Evolutionary conservation across 2,113 vertebrate species (phyloP).

Genomic region (Camarhynchus parvulus): DNA sequence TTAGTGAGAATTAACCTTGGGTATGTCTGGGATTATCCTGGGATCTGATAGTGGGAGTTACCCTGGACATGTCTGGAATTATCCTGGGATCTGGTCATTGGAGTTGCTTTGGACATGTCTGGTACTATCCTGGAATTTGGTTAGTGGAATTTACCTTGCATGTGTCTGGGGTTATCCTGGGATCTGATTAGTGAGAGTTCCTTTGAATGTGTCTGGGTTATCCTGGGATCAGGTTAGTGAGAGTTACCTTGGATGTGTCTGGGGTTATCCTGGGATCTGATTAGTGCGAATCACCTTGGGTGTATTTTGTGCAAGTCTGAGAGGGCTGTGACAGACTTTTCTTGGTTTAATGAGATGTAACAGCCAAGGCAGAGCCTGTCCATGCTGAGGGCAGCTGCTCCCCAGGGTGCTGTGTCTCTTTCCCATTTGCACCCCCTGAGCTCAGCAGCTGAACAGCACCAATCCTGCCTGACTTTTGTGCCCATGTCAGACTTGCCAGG

Average conservation of each 20-base stretch:
- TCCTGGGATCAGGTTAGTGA: background rate
- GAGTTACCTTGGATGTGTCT: background rate
- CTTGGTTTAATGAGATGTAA: background rate
- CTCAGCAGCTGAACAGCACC: background rate
- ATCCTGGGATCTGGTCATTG: background rate
- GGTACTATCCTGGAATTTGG: background rate
- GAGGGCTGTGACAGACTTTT: background rate
- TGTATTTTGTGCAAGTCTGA: background rate
- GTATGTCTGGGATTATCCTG: background rate
- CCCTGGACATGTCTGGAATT: background rate
- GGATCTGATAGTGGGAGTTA: background rate
- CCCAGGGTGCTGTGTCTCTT: background rate
- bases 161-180: no score
- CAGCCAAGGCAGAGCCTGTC: background rate
- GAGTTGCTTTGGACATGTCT: background rate
- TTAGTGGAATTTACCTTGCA: no score
- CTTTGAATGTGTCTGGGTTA: no score
- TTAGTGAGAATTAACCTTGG: no score
- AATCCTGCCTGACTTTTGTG: rapidly evolving
- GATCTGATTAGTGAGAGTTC: no score
- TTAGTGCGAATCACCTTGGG: no score
- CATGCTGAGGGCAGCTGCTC: background rate
- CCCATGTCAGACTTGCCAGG: background rate
- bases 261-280: background rate
- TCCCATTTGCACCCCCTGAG: rapidly evolving